A percentile compares a stretch with the other conserved stretches of the same genome.
These are phyloP conservation scores for Isurus oxyrinchus DNA, from an alignment of 2,113 vertebrate species.

Conservation along the genomic window DNA sequence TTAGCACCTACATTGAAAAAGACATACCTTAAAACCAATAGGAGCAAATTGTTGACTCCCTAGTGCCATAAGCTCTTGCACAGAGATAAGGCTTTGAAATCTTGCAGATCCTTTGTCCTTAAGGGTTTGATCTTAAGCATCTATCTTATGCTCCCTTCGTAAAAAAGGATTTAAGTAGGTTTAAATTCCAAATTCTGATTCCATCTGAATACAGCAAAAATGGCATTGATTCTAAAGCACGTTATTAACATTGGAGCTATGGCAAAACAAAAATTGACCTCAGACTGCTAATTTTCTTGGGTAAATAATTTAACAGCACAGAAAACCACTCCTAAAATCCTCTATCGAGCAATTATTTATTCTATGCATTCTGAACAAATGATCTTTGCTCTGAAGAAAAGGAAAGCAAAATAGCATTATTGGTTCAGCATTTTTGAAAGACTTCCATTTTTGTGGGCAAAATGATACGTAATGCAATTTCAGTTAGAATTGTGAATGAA, in stretches of 20 bases:
- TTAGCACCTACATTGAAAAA: background rate
- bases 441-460: background rate
- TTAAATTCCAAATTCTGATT: background rate
- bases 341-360: background rate
- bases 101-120: background rate
- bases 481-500: background rate
- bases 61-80: background rate
- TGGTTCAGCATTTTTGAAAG: background rate
- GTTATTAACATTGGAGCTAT: background rate
- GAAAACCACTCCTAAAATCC: background rate
- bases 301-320: background rate
- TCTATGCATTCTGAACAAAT: background rate
- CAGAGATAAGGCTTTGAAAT: background rate
- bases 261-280: background rate
- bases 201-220: background rate
- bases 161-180: background rate
- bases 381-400: background rate
- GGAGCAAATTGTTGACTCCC: background rate
- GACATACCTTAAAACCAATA: background rate
- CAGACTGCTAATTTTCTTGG: background rate
- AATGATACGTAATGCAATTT: background rate
- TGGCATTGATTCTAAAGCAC: background rate
- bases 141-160: background rate
- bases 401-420: background rate
- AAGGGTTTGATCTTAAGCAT: background rate